Percentiles rank a stretch among this genome's conserved stretches.
These are phyloP conservation scores for Gryon sp. DNA, from an alignment of 1,140 invertebrate species.

Conservation along the genomic window DNA sequence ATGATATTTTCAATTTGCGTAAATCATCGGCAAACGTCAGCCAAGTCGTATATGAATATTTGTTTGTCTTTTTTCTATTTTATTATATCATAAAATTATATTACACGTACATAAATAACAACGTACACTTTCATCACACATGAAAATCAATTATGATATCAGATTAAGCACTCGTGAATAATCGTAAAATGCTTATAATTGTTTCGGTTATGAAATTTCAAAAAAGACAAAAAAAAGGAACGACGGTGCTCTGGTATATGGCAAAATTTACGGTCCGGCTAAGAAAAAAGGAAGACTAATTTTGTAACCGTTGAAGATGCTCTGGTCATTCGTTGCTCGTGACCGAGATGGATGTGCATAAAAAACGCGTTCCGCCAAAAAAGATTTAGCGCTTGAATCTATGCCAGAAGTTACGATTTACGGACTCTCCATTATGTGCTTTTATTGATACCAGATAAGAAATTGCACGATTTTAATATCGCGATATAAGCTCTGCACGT, in stretches of 20 bases:
- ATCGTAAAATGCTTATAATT: constrained; percentile 28
- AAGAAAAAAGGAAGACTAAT: constrained; percentile 30
- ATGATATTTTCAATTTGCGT: no score
- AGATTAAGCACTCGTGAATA: constrained; percentile 1
- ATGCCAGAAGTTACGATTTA: constrained; percentile 25
- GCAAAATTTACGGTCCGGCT: constrained; percentile 24
- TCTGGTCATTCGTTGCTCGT: constrained; percentile 24
- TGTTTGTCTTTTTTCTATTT: no score
- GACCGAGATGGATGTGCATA: constrained; percentile 32
- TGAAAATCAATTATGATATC: constrained; percentile 7
- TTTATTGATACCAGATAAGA: constrained; percentile 16
- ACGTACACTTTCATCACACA: background rate
- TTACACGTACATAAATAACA: constrained; percentile 3
- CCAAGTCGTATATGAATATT: no score
- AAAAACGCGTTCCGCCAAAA: constrained; percentile 29
- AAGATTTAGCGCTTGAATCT: constrained; percentile 36
- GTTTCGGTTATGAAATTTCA: no score
- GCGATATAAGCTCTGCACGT: no score
- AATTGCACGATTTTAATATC: background rate
- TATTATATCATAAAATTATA: no score
- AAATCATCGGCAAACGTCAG: no score
- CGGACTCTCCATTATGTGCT: constrained; percentile 12
- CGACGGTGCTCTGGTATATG: no score
- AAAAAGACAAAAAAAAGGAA: no score
- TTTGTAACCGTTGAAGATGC: constrained; percentile 19